Evolutionary conservation across 2,888 invertebrate species (phyloP), one percentile per base, ranked within the genome.

Genomic region (Ichneumoninae sp.): DNA sequence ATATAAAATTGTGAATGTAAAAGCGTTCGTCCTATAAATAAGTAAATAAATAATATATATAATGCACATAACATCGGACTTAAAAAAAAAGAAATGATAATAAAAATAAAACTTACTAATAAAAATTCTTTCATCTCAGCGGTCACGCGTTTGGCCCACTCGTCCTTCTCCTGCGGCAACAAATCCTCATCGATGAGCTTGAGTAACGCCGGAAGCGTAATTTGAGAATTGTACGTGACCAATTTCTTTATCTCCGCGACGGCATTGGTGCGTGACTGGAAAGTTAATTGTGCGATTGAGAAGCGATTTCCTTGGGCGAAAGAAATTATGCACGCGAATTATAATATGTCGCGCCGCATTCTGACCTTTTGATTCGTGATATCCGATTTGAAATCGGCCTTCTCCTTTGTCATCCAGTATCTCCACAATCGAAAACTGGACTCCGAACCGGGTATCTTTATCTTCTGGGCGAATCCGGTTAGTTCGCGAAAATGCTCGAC

Each of bases 321-420:
- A 26, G 13, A 54, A 54, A 57, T 26, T 57, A 40, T 57, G 26
- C 57, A 26, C 10, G 26, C 57, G 19, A 8, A 3, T 30, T 30
- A 5, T 30, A 8, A 8, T 10, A 57, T 10, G 13, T 13, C 1
- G 26, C 26, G 26, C 10, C 3, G 13, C 8, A 13, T 70, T 85
- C 82, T 82, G 87, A 94, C 95, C 57, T 94, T 93, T 86, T 96
- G 95, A 92, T 97, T 96, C 22, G 96, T 96, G 70, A 98, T 94
- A 81, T 96, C 94, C 0, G 91, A 89, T 50, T 95, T 95, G 91
- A 97, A 97, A 91, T 95, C 94, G 2, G 95, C 94, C 0, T 94
- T 94, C 93, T 98, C 98, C 89, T 95, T 95, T 0, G 95, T 95
- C 96, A 98, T 96, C 95, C 96, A 96, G 92, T 96, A 96, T 36